Percentiles rank a stretch among this genome's conserved stretches.
Conservation (phyloP, 1,140 invertebrate species). For the Gryllus bimaculatus region DNA sequence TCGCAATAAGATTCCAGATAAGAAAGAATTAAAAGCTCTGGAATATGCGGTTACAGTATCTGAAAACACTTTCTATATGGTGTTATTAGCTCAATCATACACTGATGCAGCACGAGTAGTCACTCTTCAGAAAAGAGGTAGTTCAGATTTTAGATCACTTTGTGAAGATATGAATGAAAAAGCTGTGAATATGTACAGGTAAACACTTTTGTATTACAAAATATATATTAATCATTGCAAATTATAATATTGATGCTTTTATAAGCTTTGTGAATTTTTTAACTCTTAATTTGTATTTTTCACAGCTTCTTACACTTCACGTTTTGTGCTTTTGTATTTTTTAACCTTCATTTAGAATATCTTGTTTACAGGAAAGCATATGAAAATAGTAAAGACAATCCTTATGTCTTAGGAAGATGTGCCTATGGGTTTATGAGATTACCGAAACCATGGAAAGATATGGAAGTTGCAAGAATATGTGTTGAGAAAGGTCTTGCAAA, state of each 20-base stretch:
- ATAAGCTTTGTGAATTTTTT: background rate
- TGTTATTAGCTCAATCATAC: background rate
- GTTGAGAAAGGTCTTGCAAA: constrained; percentile 8
- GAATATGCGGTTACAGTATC: background rate
- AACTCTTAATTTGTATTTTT: background rate
- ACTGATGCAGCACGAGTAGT: background rate
- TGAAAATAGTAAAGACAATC: too few species aligned
- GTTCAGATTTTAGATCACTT: background rate
- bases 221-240: background rate
- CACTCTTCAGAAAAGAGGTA: background rate
- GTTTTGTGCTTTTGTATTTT: too few species aligned
- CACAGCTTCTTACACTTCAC: too few species aligned
- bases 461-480: constrained; percentile 9
- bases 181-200: background rate
- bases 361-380: too few species aligned
- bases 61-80: background rate
- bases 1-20: background rate
- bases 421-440: constrained; percentile 16
- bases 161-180: background rate
- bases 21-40: background rate
- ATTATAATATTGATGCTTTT: background rate
- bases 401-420: background rate
- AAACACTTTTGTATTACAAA: background rate
- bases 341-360: too few species aligned
- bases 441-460: constrained; percentile 13